Percentiles rank a stretch among this genome's conserved stretches.
Evolutionary conservation across 30 jellyfish, hydroid and myxozoan species (phyloP).

Genomic region (Aurelia coerulea): DNA sequence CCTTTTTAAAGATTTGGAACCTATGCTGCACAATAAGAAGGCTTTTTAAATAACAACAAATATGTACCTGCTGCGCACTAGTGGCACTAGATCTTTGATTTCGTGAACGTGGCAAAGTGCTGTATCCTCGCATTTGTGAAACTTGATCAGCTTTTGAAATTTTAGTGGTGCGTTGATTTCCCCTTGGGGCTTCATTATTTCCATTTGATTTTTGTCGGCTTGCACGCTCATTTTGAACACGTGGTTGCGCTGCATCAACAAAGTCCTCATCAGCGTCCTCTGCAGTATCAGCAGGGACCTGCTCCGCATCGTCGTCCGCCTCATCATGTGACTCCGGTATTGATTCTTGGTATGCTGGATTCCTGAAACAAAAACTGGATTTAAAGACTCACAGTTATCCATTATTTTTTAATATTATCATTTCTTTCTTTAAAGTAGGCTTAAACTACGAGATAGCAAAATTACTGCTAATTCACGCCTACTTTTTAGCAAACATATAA

Average conservation of each 20-base stretch:
- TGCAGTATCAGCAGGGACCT: slow-evolving; percentile 8
- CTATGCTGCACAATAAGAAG: background rate
- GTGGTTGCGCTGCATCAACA: slow-evolving; percentile 1
- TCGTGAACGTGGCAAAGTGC: slow-evolving; percentile 58
- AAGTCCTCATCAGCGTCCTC: slow-evolving; percentile 14
- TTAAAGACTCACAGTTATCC: too few relatives aligned
- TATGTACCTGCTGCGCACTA: slow-evolving; percentile 4
- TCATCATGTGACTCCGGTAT: slow-evolving; percentile 44
- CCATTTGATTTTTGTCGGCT: background rate
- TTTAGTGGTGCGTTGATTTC: slow-evolving; percentile 10
- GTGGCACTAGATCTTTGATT: background rate
- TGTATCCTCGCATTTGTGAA: slow-evolving; percentile 65
- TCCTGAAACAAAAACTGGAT: slow-evolving; percentile 8
- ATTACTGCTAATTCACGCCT: too few relatives aligned
- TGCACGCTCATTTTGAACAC: slow-evolving; percentile 9
- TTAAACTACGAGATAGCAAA: too few relatives aligned
- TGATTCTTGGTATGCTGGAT: slow-evolving; percentile 30
- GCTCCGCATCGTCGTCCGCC: slow-evolving; percentile 23
- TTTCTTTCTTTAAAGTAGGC: too few relatives aligned
- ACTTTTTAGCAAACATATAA: too few relatives aligned
- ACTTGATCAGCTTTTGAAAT: slow-evolving; percentile 33
- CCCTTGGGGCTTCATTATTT: background rate
- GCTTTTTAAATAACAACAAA: background rate
- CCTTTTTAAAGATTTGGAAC: too few relatives aligned
- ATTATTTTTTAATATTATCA: too few relatives aligned